These are phyloP conservation scores for Hydractinia symbiolongicarpus DNA, from an alignment of 30 jellyfish, hydroid and myxozoan genomes.

Conservation along the genomic window DNA sequence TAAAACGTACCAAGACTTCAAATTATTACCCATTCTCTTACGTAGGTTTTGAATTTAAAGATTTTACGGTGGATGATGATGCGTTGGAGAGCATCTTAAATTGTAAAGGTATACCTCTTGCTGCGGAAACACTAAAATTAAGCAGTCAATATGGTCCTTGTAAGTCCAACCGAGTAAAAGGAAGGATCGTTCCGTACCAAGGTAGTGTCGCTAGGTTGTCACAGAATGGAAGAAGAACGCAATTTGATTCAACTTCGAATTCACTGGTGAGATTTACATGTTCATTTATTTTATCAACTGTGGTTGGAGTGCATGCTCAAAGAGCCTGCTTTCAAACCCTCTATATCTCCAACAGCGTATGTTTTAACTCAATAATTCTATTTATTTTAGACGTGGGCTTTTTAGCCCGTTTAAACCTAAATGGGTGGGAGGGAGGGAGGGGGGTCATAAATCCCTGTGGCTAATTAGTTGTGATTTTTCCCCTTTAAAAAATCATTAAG, in stretches of 20 bases:
- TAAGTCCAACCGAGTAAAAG: neutral
- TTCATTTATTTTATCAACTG: neutral
- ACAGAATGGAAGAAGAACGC: constrained; percentile 1
- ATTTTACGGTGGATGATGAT: constrained; percentile 18
- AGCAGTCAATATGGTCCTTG: constrained; percentile 39
- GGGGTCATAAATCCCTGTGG: too few species aligned
- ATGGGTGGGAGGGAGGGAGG: too few species aligned
- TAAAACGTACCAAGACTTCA: neutral
- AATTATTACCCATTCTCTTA: neutral
- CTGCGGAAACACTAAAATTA: constrained; percentile 9
- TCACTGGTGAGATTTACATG: neutral
- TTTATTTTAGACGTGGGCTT: too few species aligned
- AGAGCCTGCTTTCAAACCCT: too few species aligned
- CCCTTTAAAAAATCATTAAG: too few species aligned
- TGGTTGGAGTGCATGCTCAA: neutral
- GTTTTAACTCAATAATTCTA: too few species aligned
- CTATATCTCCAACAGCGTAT: too few species aligned
- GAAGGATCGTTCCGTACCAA: constrained; percentile 25
- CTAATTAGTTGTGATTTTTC: too few species aligned
- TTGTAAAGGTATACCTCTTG: constrained; percentile 22
- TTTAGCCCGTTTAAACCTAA: too few species aligned
- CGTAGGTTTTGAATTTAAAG: constrained; percentile 31
- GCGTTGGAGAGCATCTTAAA: constrained; percentile 33
- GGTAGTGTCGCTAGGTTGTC: constrained; percentile 7
- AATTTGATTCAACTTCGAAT: neutral